Conservation (phyloP, 53 echinoderm and acorn worm species). For the Echinometra lucunter region DNA sequence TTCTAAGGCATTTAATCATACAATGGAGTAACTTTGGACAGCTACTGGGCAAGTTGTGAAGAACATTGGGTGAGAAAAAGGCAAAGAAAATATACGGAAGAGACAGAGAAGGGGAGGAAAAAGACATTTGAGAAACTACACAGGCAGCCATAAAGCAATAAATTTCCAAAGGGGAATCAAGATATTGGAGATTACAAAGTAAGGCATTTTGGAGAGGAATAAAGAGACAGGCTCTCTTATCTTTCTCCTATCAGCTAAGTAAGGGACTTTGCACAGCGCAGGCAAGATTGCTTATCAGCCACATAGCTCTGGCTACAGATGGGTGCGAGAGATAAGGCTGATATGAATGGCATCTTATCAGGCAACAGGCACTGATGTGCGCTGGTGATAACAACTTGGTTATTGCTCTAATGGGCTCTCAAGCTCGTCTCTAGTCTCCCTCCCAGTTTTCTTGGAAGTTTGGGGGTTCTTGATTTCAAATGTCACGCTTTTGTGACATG, state of each 20-base stretch:
- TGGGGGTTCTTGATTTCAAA: background rate
- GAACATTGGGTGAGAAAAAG: constrained; percentile 4
- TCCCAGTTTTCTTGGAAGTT: constrained; percentile 26
- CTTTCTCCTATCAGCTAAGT: constrained; percentile 59
- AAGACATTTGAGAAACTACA: constrained; percentile 1
- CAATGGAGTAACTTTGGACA: background rate
- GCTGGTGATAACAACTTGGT: constrained; percentile 53
- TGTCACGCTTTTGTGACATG: constrained; percentile 13
- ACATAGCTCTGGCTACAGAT: constrained; percentile 69
- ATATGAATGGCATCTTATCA: constrained; percentile 74
- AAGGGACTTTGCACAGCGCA: constrained; percentile 72
- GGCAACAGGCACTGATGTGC: constrained; percentile 68
- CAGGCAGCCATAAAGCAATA: constrained; percentile 67
- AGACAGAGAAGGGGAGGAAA: constrained; percentile 22
- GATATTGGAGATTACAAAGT: constrained; percentile 70
- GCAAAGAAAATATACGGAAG: background rate
- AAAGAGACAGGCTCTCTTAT: constrained; percentile 59
- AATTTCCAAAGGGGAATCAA: constrained; percentile 66
- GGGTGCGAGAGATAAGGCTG: constrained; percentile 53
- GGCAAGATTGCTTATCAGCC: constrained; percentile 71
- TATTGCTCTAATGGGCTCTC: constrained; percentile 72
- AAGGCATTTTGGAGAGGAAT: constrained; percentile 65
- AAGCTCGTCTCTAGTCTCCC: constrained; percentile 21
- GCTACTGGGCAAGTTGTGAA: background rate
- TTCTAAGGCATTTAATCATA: background rate